Evolutionary conservation across 2,888 invertebrate genomes (phyloP), one percentile per base, ranked within the genome.

Genomic region (Drosophila borborema): DNA sequence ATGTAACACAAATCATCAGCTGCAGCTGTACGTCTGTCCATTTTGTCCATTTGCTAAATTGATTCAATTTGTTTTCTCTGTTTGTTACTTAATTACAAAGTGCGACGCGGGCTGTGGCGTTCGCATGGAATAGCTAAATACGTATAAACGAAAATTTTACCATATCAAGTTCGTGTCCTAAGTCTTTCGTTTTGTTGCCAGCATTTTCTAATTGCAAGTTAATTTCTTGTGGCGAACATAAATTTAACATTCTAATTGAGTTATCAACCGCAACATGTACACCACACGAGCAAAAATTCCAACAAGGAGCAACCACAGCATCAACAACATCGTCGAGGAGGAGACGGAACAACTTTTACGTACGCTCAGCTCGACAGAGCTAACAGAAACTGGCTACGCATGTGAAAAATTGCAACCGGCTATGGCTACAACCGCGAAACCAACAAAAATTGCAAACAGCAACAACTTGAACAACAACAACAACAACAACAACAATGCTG

Each of bases 191-290:
- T 81, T 77, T 68, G 55, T 66, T 70, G 68, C 72, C 72, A 71
- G 77, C 88, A 89, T 85, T 85, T 89, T 90, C 87, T 90, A 90
- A 90, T 90, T 91, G 90, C 90, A 84, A 90, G 87, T 90, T 91
- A 90, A 90, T 90, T 88, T 90, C 90, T 87, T 80, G 89, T 87
- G 89, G 87, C 87, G 86, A 80, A 91, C 90, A 90, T 90, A 90
- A 90, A 90, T 90, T 90, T 89, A 77, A 87, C 87, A 91, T 90
- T 90, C 91, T 90, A 90, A 90, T 90, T 90, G 90, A 90, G 90
- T 90, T 90, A 91, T 90, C 90, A 91, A 89, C 89, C 89, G 86
- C 89, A 90, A 89, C 90, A 83, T 90, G 86, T 81, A 77, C 82
- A 83, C 75, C 74, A 74, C 79, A 77, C 64, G 63, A 46, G 64